Conservation (phyloP, 2,888 invertebrate genomes). For the Geophilus truncorum region DNA sequence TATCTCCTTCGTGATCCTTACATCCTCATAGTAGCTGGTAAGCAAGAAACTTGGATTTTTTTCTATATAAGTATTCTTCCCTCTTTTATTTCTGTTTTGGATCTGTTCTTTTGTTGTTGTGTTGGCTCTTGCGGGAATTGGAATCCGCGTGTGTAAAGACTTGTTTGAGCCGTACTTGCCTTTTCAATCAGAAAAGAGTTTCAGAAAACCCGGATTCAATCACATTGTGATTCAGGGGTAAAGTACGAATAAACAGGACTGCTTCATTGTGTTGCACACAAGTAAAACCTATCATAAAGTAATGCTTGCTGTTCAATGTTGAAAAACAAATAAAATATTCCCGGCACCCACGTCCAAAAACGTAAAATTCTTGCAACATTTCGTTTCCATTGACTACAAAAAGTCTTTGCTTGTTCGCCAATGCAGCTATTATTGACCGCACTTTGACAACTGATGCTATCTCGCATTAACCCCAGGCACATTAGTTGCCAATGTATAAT, state of each 20-base stretch:
- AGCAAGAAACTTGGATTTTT: conserved; percentile 29
- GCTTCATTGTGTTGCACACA: neutral
- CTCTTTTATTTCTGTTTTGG: neutral
- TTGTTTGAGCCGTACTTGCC: neutral
- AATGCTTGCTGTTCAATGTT: neutral
- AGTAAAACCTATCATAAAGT: neutral
- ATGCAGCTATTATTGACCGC: too few species aligned
- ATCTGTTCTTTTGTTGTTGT: neutral
- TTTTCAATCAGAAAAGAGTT: neutral
- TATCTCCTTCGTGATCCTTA: conserved; percentile 59
- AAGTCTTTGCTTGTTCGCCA: too few species aligned
- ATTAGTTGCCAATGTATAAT: neutral
- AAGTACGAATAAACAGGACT: neutral
- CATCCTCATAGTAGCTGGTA: conserved; percentile 51
- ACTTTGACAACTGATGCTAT: neutral
- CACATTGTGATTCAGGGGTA: neutral
- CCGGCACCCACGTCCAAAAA: too few species aligned
- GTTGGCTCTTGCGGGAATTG: neutral
- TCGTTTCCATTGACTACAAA: too few species aligned
- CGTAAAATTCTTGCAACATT: too few species aligned
- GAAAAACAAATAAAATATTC: neutral
- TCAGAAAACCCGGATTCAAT: neutral
- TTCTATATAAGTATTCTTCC: neutral
- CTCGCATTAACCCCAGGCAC: neutral
- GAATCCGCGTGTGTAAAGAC: neutral